Conservation (phyloP, 1,140 invertebrate genomes). For the Patella vulgata region DNA sequence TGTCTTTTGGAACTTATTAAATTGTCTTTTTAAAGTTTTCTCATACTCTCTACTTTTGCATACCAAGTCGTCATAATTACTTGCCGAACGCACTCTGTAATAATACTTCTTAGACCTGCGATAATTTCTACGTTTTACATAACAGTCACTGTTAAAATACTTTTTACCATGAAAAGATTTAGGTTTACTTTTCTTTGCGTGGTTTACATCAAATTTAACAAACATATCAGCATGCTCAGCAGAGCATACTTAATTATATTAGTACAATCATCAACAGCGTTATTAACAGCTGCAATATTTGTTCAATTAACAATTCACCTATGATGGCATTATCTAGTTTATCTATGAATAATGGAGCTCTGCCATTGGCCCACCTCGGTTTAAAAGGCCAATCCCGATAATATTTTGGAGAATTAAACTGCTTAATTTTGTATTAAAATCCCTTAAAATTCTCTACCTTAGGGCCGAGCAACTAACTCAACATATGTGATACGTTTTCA, state of each 20-base stretch:
- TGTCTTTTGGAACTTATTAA: constrained; percentile 3
- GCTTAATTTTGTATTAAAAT: too few relatives aligned
- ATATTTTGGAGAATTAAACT: too few relatives aligned
- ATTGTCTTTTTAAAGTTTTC: not conserved
- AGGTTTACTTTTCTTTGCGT: not conserved
- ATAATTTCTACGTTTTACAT: not conserved
- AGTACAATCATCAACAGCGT: constrained; percentile 7
- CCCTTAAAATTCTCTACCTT: too few relatives aligned
- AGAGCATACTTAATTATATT: constrained; percentile 1
- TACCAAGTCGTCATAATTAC: not conserved
- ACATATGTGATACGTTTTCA: too few relatives aligned
- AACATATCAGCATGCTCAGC: constrained; percentile 6
- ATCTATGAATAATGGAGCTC: too few relatives aligned
- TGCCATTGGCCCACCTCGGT: too few relatives aligned
- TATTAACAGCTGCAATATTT: too few relatives aligned
- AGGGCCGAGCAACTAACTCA: too few relatives aligned
- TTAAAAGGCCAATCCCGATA: too few relatives aligned
- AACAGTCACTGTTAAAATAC: constrained; percentile 4
- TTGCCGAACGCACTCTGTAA: constrained; percentile 1
- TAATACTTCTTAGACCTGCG: constrained; percentile 13
- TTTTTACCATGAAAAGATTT: constrained; percentile 3
- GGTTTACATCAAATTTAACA: not conserved
- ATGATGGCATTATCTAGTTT: too few relatives aligned
- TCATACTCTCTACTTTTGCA: constrained; percentile 5
- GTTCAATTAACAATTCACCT: too few relatives aligned